Evolutionary conservation across 1,140 invertebrate genomes (phyloP).

Genomic region (Panulirus ornatus): DNA sequence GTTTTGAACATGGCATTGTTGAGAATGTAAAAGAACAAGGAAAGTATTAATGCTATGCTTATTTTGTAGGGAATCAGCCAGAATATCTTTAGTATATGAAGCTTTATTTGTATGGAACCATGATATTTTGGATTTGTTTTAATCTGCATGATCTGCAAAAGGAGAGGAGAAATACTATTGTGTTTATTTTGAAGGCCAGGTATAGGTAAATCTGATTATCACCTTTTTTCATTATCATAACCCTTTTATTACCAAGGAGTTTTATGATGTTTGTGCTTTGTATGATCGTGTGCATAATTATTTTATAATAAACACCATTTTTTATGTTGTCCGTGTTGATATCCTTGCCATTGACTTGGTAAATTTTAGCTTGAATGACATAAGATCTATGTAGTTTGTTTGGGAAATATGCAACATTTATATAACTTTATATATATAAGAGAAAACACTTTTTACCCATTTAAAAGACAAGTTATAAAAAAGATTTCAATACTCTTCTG

Average conservation of each 20-base stretch:
- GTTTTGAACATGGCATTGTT: no score
- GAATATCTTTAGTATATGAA: no score
- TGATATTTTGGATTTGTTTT: no score
- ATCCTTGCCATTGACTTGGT: neutral
- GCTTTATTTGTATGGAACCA: no score
- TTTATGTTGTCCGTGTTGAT: neutral
- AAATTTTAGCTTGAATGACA: neutral
- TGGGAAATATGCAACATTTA: neutral
- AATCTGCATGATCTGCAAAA: no score
- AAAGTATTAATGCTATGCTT: no score
- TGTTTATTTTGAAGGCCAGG: neutral
- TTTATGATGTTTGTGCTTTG: conserved; percentile 4
- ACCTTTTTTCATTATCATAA: neutral
- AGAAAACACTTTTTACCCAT: no score
- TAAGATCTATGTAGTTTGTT: neutral
- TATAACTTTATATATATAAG: neutral
- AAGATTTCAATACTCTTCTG: no score
- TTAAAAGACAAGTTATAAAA: no score
- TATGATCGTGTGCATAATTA: conserved; percentile 10
- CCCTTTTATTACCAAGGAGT: neutral
- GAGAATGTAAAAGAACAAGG: no score
- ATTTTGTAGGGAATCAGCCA: no score
- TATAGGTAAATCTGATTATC: neutral
- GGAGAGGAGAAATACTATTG: neutral
- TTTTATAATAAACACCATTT: conserved; percentile 5